Evolutionary conservation across 2,113 vertebrate genomes (phyloP).

Genomic region (Chascanopsetta lugubris): DNA sequence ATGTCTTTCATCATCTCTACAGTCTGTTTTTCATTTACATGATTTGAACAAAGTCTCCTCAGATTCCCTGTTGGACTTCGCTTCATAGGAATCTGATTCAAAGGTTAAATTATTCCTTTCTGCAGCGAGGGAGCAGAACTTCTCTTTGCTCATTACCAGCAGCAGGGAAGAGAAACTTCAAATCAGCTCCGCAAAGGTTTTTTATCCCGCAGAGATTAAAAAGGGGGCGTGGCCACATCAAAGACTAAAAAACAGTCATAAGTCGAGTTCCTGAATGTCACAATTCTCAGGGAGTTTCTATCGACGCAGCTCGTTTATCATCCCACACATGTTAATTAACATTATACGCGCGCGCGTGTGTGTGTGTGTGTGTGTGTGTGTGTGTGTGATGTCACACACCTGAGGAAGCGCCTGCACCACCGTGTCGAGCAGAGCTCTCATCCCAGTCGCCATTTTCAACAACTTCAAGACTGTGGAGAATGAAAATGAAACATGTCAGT

Average conservation of each 20-base stretch:
- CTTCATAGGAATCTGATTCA: background rate
- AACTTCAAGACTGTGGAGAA: slow-evolving; percentile 88
- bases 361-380: slow-evolving; percentile 14
- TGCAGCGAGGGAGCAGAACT: slow-evolving; percentile 2
- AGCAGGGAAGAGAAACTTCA: background rate
- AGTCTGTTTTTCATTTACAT: too few species aligned
- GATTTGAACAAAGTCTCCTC: too few species aligned
- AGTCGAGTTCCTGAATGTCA: slow-evolving; percentile 23
- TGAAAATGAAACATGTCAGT: background rate
- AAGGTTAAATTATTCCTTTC: slow-evolving; percentile 3
- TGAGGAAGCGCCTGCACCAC: slow-evolving; percentile 97
- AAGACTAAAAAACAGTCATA: slow-evolving; percentile 4
- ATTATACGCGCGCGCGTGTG: background rate
- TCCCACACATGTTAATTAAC: slow-evolving; percentile 59
- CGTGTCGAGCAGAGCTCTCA: slow-evolving; percentile 94
- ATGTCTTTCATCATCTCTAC: too few species aligned
- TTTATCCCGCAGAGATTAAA: background rate
- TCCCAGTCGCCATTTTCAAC: slow-evolving; percentile 97
- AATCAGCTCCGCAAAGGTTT: slow-evolving; percentile 9
- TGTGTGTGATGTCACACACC: slow-evolving; percentile 68
- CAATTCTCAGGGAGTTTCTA: slow-evolving; percentile 25
- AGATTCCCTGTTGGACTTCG: background rate
- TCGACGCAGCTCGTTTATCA: slow-evolving; percentile 47
- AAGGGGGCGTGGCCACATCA: background rate
- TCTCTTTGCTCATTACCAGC: slow-evolving; percentile 19